phyloP scores from a whole-genome alignment of 2,797 vertebrate genomes.

The Microtus obscurus region DNA sequence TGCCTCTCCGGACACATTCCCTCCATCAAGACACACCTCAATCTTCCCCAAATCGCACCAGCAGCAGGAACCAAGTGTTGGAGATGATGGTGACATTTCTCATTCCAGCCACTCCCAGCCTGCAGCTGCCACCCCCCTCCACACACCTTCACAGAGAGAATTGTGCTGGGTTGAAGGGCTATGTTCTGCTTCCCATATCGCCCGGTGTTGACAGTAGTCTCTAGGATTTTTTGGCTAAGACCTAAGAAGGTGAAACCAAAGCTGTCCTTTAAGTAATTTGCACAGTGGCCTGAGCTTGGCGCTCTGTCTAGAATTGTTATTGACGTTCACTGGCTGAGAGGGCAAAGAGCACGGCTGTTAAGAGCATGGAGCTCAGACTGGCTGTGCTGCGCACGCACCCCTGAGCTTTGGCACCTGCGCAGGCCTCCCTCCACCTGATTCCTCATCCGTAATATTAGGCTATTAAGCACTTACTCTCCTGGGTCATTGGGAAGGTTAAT shows the following conservation, averaged over 20 bases:
- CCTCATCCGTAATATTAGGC: neutral
- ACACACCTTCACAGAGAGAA: constrained; percentile 64
- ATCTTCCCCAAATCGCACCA: neutral
- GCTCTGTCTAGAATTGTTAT: neutral
- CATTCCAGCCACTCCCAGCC: neutral
- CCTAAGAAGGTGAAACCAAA: neutral
- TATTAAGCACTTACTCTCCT: neutral
- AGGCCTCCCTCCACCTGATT: neutral
- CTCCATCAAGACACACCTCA: neutral
- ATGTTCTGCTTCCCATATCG: constrained; percentile 50
- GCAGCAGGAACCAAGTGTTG: neutral
- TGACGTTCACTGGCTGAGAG: neutral
- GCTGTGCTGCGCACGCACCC: neutral
- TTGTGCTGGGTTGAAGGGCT: constrained; percentile 58
- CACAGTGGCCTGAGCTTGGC: neutral
- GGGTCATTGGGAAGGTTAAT: neutral
- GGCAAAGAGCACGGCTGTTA: neutral
- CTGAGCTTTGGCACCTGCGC: neutral
- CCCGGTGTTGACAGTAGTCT: neutral
- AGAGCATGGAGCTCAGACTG: neutral
- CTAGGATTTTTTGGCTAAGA: neutral
- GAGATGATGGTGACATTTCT: neutral
- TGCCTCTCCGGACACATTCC: neutral
- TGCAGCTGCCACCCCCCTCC: neutral
- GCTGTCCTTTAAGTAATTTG: neutral